Evolutionary conservation across 2,888 invertebrate species (phyloP).

Genomic region (Brachypterus glaber): DNA sequence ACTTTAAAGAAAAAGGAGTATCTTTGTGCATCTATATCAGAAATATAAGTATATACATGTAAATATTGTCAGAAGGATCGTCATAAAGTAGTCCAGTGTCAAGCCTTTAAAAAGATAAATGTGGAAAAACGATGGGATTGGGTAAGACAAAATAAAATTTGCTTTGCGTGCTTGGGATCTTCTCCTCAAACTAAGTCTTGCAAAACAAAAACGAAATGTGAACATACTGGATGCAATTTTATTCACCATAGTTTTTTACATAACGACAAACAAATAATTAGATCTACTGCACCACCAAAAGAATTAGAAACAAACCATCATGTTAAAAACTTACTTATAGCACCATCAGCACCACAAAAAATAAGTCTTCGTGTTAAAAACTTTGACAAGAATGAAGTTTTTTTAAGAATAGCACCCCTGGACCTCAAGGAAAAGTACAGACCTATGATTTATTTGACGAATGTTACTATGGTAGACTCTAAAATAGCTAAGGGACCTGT

Average conservation of each 20-base stretch:
- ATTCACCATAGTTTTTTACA: conserved; percentile 2
- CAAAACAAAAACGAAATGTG: conserved; percentile 2
- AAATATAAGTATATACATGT: conserved; percentile 1
- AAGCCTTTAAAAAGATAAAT: conserved; percentile 1
- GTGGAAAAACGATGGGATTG: conserved; percentile 3
- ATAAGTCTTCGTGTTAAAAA: too few relatives aligned
- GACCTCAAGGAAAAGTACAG: neutral
- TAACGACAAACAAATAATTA: too few relatives aligned
- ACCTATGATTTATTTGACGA: conserved; percentile 8
- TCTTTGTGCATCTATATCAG: neutral
- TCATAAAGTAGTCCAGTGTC: conserved; percentile 4
- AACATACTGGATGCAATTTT: neutral
- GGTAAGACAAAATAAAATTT: neutral
- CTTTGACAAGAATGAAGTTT: conserved; percentile 4
- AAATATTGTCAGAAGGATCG: conserved; percentile 3
- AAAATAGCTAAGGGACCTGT: conserved; percentile 1
- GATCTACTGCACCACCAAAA: too few relatives aligned
- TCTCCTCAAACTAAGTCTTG: conserved; percentile 1
- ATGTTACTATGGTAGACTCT: conserved; percentile 6
- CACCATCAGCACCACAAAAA: too few relatives aligned
- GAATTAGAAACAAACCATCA: too few relatives aligned
- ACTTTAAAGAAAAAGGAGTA: neutral
- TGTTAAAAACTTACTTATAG: too few relatives aligned
- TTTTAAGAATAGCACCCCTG: conserved; percentile 4
- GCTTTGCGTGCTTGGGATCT: conserved; percentile 1